Percentiles rank a stretch among this genome's conserved stretches.
Evolutionary conservation across 2,888 invertebrate species (phyloP).

Genomic region (Chloroclystis v-ata): DNA sequence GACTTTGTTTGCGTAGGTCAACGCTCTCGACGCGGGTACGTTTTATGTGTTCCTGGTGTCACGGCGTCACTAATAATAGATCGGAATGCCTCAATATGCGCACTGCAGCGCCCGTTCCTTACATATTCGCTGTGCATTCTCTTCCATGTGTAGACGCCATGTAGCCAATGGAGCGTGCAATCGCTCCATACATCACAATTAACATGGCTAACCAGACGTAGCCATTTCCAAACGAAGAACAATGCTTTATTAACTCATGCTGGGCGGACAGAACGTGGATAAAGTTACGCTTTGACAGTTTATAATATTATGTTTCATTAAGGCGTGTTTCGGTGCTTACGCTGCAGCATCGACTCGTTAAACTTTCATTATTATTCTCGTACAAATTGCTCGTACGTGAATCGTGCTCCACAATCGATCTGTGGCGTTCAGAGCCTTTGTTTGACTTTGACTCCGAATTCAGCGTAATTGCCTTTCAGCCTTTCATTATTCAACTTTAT

Average conservation of each 20-base stretch:
- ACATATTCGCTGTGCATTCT: conserved; percentile 49
- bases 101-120: conserved; percentile 57
- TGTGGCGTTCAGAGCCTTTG: conserved; percentile 64
- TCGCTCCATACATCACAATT: conserved; percentile 44
- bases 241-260: conserved; percentile 43
- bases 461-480: conserved; percentile 77
- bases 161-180: conserved; percentile 42
- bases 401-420: conserved; percentile 73
- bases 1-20: conserved; percentile 74
- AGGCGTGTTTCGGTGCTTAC: conserved; percentile 42
- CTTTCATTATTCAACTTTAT: conserved; percentile 78
- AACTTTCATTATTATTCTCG: conserved; percentile 74
- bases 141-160: conserved; percentile 40
- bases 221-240: conserved; percentile 45
- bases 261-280: conserved; percentile 38
- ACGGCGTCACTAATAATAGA: conserved; percentile 74
- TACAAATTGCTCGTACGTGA: conserved; percentile 74
- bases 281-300: conserved; percentile 49
- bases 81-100: conserved; percentile 69
- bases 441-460: conserved; percentile 76
- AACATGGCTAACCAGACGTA: conserved; percentile 41
- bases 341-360: conserved; percentile 64
- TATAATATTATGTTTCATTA: conserved; percentile 66
- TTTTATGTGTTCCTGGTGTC: conserved; percentile 77
- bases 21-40: conserved; percentile 62